Evolutionary conservation across 1,140 invertebrate genomes (phyloP).

Genomic region (Drosophila sucinea): DNA sequence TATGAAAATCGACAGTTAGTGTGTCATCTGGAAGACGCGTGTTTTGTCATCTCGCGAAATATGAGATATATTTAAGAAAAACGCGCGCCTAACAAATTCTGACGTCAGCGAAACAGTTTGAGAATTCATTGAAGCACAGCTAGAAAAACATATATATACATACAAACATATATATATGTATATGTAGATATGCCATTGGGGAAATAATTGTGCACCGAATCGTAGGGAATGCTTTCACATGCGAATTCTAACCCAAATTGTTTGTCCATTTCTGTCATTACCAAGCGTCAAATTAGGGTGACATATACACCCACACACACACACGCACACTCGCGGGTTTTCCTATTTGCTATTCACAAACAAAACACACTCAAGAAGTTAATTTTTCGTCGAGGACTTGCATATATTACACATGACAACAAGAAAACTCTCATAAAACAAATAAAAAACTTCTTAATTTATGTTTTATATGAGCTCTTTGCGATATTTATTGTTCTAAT

Average conservation of each 20-base stretch:
- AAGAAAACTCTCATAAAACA: not conserved
- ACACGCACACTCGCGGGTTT: constrained; percentile 6
- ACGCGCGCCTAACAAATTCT: constrained; percentile 3
- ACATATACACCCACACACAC: constrained; percentile 24
- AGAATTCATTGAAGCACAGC: not conserved
- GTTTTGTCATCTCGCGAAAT: constrained; percentile 6
- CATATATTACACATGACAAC: not conserved
- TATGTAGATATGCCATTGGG: constrained; percentile 1
- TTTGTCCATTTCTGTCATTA: constrained; percentile 57
- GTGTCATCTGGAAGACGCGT: not conserved
- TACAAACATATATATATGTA: not conserved
- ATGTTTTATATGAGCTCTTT: too few relatives aligned
- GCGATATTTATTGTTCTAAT: too few relatives aligned
- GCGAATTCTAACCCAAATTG: constrained; percentile 54
- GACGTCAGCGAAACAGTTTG: constrained; percentile 3
- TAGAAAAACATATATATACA: constrained; percentile 1
- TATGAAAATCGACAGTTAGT: not conserved
- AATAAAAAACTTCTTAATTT: too few relatives aligned
- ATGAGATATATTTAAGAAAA: not conserved
- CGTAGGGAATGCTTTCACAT: constrained; percentile 24
- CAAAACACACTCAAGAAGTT: not conserved
- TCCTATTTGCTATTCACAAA: not conserved
- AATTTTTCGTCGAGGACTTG: not conserved
- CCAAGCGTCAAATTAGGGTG: constrained; percentile 43
- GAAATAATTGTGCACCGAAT: constrained; percentile 13